Percentiles rank a stretch among this genome's conserved stretches.
Evolutionary conservation across 37 sponge, comb jelly and placozoan species (phyloP).

Genomic region (Dysidea cf. avara): DNA sequence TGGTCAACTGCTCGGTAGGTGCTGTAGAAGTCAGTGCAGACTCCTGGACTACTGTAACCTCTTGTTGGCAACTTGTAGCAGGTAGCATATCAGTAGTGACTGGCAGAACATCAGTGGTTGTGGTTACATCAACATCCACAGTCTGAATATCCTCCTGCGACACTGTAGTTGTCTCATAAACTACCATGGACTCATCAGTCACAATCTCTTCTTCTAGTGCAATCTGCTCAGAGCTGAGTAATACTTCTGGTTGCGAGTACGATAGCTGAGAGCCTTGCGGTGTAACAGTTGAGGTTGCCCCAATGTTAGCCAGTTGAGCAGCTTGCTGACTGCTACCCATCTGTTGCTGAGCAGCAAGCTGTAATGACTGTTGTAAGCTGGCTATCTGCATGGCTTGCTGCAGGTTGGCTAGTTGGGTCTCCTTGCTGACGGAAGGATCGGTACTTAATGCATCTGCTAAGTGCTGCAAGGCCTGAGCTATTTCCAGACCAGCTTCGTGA

Average conservation of each 20-base stretch:
- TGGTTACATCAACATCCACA: too few relatives aligned
- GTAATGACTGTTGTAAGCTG: slow-evolving; percentile 38
- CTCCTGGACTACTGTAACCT: too few relatives aligned
- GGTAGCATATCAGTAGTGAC: too few relatives aligned
- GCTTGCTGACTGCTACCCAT: background rate
- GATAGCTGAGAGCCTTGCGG: slow-evolving; percentile 14
- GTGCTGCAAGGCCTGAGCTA: slow-evolving; percentile 67
- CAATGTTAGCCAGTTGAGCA: background rate
- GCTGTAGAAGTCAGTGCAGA: too few relatives aligned
- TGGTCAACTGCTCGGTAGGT: too few relatives aligned
- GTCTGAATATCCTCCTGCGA: too few relatives aligned
- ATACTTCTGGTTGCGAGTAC: slow-evolving; percentile 16
- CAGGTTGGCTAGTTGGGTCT: background rate
- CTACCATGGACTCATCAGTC: slow-evolving; percentile 65
- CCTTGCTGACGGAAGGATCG: slow-evolving; percentile 1
- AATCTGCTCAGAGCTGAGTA: slow-evolving; percentile 37
- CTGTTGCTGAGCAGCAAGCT: background rate
- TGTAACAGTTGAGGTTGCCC: background rate
- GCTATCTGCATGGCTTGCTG: slow-evolving; percentile 47
- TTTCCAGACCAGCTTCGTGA: slow-evolving; percentile 63
- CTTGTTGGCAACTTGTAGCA: too few relatives aligned
- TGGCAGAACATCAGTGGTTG: too few relatives aligned
- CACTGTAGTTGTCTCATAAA: slow-evolving; percentile 31
- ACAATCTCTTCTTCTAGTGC: slow-evolving; percentile 74
- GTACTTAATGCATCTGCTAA: slow-evolving; percentile 67